Base-by-base conservation (phyloP, 2,113 vertebrate genomes). In the Xyliphius kryptos region DNA sequence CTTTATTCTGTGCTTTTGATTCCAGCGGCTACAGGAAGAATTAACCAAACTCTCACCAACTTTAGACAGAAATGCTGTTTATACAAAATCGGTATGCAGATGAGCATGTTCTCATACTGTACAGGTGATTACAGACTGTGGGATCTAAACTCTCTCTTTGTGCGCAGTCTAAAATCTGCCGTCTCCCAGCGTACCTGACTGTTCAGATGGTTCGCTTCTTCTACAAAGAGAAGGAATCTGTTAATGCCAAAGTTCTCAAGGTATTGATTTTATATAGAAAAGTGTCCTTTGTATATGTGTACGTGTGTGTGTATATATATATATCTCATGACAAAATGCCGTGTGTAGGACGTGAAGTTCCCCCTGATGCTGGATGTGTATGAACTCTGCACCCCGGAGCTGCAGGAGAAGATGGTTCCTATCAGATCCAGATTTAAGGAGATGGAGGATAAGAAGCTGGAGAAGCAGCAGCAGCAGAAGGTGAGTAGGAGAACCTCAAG, bases 161-260 rank as follows among this genome's bases (percentile, higher is more conserved):
- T 66, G 2, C 71, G 41, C 40, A 99, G 96, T 97, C 96, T 43
- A 99, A 95, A 85, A 91, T 99, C 61, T 93, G 91, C 76, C 94
- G 96, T 15, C 80, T 97, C 60, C 96, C 96, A 66, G 93, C 91
- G 0, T 99, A 99, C 81, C 76, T 99, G 82, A 95, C 96, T 11
- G 89, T 99, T 82, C 95, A 99, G 79, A 99, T 98, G 96, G 95
- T 99, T 68, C 81, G 95, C 20, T 99, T 98, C 85, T 99, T 93
- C 89, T 99, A 98, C 86, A 99, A 99, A 84, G 96, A 98, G 76
- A 99, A 98, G 77, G 96, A 97, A 81, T 97, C 96, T 32, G 96
- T 99, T 76, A 99, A 99, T 78, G 96, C 96, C 79, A 99, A 99
- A 96, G 26, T 32, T 32, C 26, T 32, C 26, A 32, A 32, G 26